Percentiles rank a stretch among this genome's conserved stretches.
Conservation (phyloP, 2,888 invertebrate species). For the Aspidiotus rigidus region DNA sequence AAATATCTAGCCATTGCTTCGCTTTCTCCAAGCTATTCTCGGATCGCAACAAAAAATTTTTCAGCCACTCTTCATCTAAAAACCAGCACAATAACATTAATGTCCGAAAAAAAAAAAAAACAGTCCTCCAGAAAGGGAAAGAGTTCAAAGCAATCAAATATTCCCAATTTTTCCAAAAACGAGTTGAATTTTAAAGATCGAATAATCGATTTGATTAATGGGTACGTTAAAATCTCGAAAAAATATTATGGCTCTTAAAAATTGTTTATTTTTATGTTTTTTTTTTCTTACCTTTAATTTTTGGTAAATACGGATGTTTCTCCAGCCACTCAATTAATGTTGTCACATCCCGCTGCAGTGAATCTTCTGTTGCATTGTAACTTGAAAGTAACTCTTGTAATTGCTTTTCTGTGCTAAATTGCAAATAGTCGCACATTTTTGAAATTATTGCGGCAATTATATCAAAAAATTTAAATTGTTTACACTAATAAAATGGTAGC, state of each 20-base stretch:
- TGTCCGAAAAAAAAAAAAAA: too few species aligned
- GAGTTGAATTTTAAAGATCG: too few species aligned
- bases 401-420: neutral
- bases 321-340: conserved; percentile 4
- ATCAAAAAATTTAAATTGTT: too few species aligned
- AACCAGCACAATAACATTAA: conserved; percentile 17
- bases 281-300: neutral
- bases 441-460: too few species aligned
- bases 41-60: conserved; percentile 74
- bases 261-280: neutral
- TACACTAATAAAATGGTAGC: too few species aligned
- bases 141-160: too few species aligned
- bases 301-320: conserved; percentile 11
- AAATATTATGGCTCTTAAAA: too few species aligned
- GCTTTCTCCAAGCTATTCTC: conserved; percentile 79
- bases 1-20: conserved; percentile 77
- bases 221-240: too few species aligned
- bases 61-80: conserved; percentile 64
- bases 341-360: neutral
- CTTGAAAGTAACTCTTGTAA: neutral
- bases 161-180: too few species aligned
- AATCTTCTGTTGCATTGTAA: neutral
- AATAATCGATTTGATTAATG: too few species aligned
- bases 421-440: conserved; percentile 17
- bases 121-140: too few species aligned